Evolutionary conservation across 2,888 invertebrate species (phyloP).

Genomic region (Plagodis pulveraria): DNA sequence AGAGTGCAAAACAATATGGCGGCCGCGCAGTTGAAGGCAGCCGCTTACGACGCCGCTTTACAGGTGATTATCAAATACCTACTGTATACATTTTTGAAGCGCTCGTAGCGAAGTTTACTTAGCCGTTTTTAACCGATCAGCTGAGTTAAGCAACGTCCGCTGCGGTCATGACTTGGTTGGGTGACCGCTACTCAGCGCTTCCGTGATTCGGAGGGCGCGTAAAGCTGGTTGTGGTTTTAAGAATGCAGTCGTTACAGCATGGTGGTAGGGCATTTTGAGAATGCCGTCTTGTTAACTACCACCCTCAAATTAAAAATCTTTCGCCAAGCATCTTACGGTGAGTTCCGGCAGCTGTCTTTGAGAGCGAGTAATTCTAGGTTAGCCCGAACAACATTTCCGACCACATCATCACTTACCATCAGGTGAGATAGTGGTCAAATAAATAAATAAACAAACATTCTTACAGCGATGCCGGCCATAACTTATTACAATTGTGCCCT

Average conservation of each 20-base stretch:
- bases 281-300: too few species aligned
- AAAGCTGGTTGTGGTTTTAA: not conserved
- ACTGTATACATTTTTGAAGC: not conserved
- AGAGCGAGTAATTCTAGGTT: too few species aligned
- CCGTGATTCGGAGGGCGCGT: not conserved
- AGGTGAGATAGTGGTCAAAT: not conserved
- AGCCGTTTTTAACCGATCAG: not conserved
- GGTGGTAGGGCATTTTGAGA: too few species aligned
- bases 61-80: slow-evolving; percentile 68
- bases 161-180: not conserved
- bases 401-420: too few species aligned
- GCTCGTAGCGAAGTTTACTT: not conserved
- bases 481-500: too few species aligned
- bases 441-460: not conserved
- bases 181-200: too few species aligned
- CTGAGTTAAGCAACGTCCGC: not conserved
- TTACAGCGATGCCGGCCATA: too few species aligned
- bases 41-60: slow-evolving; percentile 93
- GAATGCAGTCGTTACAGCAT: too few species aligned
- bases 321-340: too few species aligned
- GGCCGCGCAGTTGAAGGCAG: slow-evolving; percentile 95
- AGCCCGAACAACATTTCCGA: too few species aligned
- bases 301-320: too few species aligned
- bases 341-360: too few species aligned
- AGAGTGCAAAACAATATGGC: slow-evolving; percentile 97